These are phyloP conservation scores for Lepilemur septentrionalis DNA, from an alignment of 2,797 vertebrate genomes.

Conservation along the genomic window DNA sequence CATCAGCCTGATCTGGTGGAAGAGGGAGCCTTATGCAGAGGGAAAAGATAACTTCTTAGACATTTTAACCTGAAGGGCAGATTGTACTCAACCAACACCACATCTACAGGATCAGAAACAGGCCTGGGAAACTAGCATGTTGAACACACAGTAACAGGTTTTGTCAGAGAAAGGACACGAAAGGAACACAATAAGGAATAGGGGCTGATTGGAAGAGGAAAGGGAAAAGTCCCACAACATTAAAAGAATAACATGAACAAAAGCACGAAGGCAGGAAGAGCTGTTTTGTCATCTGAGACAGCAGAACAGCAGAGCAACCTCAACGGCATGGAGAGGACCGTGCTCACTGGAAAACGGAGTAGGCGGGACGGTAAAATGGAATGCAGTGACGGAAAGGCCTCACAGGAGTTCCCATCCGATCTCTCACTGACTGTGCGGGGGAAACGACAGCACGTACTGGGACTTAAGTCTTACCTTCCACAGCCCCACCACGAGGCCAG, in stretches of 20 bases:
- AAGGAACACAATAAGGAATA: neutral
- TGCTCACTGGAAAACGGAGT: neutral
- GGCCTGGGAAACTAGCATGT: rapidly evolving
- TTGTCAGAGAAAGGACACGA: neutral
- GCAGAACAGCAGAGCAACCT: neutral
- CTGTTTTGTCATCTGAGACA: rapidly evolving
- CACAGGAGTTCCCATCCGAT: neutral
- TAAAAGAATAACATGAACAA: neutral
- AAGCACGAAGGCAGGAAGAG: neutral
- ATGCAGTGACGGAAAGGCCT: neutral
- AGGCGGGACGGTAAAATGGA: neutral
- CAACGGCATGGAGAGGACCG: neutral
- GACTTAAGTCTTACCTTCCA: slow-evolving; percentile 90
- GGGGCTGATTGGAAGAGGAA: neutral
- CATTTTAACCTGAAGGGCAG: neutral
- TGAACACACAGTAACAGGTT: neutral
- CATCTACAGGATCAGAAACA: neutral
- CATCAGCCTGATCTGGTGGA: neutral
- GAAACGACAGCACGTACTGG: neutral
- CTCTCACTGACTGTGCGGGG: neutral
- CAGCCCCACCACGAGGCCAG: slow-evolving; percentile 89
- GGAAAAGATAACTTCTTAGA: neutral
- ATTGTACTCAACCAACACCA: no score
- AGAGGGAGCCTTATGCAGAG: neutral
- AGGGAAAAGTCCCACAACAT: rapidly evolving